Evolutionary conservation across 2,113 vertebrate species (phyloP).

Genomic region (Podilymbus podiceps): DNA sequence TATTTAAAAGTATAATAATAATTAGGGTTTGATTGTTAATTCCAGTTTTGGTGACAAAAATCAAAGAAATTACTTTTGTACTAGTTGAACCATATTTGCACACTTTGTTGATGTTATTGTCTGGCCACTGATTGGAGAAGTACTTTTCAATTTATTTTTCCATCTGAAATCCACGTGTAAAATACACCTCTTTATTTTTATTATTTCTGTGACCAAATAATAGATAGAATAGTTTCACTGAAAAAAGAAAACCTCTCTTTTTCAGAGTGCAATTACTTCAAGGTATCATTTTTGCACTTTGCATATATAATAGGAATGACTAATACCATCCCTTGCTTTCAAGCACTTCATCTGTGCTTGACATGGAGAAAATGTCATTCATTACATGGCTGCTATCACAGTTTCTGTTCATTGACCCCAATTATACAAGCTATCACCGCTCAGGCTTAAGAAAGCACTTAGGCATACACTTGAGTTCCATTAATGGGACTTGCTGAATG

Average conservation of each 20-base stretch:
- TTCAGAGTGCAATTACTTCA: background rate
- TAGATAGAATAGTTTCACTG: background rate
- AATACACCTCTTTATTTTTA: background rate
- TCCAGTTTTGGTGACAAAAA: background rate
- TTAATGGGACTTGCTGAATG: background rate
- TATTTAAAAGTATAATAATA: background rate
- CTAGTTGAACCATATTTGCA: background rate
- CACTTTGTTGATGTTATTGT: background rate
- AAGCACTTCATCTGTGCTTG: conserved; percentile 56
- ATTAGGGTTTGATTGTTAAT: background rate
- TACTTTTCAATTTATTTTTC: background rate
- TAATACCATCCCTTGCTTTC: conserved; percentile 44
- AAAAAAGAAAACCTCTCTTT: background rate
- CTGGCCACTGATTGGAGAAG: background rate
- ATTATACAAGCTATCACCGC: conserved; percentile 17
- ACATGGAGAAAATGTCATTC: conserved; percentile 28
- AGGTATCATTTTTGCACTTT: conserved; percentile 40
- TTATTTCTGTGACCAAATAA: background rate
- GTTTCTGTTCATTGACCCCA: conserved; percentile 51
- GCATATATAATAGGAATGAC: background rate
- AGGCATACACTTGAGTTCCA: background rate
- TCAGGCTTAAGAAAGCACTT: conserved; percentile 40
- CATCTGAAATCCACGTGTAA: background rate
- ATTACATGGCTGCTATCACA: background rate
- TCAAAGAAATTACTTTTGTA: background rate